phyloP scores from a whole-genome alignment of 2,797 vertebrate genomes.

The Sparus aurata region DNA sequence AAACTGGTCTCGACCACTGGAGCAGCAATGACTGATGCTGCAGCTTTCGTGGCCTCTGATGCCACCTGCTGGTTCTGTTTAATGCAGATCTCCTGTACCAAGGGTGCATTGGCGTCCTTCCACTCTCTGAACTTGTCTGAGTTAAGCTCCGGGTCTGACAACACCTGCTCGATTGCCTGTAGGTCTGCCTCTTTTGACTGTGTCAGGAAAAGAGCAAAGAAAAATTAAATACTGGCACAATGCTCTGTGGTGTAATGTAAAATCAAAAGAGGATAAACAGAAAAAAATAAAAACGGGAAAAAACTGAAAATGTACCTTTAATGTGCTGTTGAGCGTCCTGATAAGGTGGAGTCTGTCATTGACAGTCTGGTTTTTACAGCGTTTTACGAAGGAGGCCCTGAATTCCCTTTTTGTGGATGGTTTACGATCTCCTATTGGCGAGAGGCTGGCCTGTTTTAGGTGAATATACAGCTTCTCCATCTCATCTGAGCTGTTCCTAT shows the following conservation, averaged over 20 bases:
- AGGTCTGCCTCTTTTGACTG: slow-evolving; percentile 96
- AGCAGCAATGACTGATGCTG: slow-evolving; percentile 54
- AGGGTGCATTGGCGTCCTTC: slow-evolving; percentile 90
- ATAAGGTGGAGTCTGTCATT: slow-evolving; percentile 95
- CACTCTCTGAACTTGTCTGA: slow-evolving; percentile 92
- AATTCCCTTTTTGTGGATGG: slow-evolving; percentile 95
- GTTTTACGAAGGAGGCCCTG: slow-evolving; percentile 95
- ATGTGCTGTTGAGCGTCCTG: slow-evolving; percentile 94
- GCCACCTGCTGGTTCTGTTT: slow-evolving; percentile 79
- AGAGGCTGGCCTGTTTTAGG: slow-evolving; percentile 94
- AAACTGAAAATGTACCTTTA: slow-evolving; percentile 89
- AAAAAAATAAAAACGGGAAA: background rate
- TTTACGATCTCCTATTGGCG: slow-evolving; percentile 94
- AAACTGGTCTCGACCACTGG: slow-evolving; percentile 84
- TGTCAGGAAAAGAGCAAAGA: slow-evolving; percentile 15
- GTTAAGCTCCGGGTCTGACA: slow-evolving; percentile 88
- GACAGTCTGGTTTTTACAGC: slow-evolving; percentile 94
- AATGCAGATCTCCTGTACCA: slow-evolving; percentile 91
- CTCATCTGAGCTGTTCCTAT: slow-evolving; percentile 87
- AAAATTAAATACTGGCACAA: background rate
- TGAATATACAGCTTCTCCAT: slow-evolving; percentile 97
- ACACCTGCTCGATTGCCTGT: slow-evolving; percentile 91
- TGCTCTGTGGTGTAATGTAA: background rate
- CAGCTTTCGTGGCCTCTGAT: slow-evolving; percentile 61
- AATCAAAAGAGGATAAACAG: background rate